These are phyloP conservation scores for Geopemphigus sp. DNA, from an alignment of 1,140 invertebrate genomes.

Conservation along the genomic window DNA sequence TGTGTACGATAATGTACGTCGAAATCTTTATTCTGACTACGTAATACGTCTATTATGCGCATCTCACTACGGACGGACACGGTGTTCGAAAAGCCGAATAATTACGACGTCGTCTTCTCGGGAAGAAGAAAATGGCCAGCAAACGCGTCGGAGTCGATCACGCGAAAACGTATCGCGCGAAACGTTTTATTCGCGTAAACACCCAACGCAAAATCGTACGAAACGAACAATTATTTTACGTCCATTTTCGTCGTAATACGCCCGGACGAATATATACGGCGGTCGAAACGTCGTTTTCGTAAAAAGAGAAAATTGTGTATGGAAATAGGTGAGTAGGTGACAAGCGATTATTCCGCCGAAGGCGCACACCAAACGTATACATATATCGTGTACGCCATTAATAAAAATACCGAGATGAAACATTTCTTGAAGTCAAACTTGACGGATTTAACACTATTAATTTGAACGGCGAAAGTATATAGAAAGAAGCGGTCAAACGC, in stretches of 20 bases:
- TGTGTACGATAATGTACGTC: not conserved
- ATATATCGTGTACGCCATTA: not conserved
- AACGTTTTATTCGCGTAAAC: not conserved
- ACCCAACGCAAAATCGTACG: not conserved
- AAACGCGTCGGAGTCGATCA: too few species aligned
- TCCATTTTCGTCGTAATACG: too few species aligned
- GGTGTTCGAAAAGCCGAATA: not conserved
- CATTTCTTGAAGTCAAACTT: not conserved
- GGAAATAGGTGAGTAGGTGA: not conserved
- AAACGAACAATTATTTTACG: not conserved
- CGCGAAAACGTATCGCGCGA: not conserved
- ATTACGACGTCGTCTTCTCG: not conserved
- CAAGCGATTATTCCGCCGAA: not conserved
- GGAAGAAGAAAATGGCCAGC: too few species aligned
- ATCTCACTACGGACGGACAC: not conserved
- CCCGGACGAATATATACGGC: too few species aligned
- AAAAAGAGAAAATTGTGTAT: constrained; percentile 18
- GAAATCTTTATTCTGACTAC: not conserved
- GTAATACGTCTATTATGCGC: not conserved
- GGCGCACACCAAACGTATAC: not conserved
- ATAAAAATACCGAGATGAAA: not conserved
- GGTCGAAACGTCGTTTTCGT: not conserved
- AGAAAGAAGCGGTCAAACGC: not conserved
- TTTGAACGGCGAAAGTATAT: not conserved
- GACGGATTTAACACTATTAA: not conserved